phyloP scores from a whole-genome alignment of 2,113 vertebrate genomes.

The Stigmatopora nigra region DNA sequence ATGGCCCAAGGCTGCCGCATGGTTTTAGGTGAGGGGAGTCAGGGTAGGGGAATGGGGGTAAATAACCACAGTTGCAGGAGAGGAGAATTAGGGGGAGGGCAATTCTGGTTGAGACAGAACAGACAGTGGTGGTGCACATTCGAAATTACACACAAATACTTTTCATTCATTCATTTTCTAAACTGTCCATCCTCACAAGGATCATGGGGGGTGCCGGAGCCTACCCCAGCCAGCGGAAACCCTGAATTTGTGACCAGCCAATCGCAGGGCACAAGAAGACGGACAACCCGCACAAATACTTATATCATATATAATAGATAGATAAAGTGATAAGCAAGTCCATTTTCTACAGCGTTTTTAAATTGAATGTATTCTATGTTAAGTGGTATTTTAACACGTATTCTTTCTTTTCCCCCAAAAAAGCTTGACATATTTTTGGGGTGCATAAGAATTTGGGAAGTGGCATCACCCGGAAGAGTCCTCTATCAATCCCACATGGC shows the following conservation, averaged over 20 bases:
- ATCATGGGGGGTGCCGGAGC: neutral
- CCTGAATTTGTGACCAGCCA: too few relatives aligned
- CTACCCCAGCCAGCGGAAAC: too few relatives aligned
- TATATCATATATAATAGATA: too few relatives aligned
- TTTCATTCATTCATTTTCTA: neutral
- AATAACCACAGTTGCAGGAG: conserved; percentile 33
- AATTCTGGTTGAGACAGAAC: conserved; percentile 23
- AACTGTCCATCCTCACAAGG: too few relatives aligned
- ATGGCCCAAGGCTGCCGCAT: conserved; percentile 44
- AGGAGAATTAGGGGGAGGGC: conserved; percentile 10
- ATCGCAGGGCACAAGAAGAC: too few relatives aligned
- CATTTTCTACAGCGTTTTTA: neutral
- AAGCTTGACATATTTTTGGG: neutral
- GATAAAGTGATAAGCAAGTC: neutral
- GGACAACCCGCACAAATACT: too few relatives aligned
- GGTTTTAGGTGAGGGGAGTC: conserved; percentile 16
- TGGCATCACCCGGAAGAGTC: conserved; percentile 12
- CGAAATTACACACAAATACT: neutral
- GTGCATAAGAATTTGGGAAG: conserved; percentile 12
- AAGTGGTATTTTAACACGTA: neutral
- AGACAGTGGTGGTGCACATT: conserved; percentile 9
- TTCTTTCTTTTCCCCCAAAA: neutral
- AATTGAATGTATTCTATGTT: neutral
- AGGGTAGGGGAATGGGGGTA: conserved; percentile 11
- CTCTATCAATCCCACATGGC: conserved; percentile 46